Conservation (phyloP, 1,140 invertebrate species). For the Drosophila nikananu region DNA sequence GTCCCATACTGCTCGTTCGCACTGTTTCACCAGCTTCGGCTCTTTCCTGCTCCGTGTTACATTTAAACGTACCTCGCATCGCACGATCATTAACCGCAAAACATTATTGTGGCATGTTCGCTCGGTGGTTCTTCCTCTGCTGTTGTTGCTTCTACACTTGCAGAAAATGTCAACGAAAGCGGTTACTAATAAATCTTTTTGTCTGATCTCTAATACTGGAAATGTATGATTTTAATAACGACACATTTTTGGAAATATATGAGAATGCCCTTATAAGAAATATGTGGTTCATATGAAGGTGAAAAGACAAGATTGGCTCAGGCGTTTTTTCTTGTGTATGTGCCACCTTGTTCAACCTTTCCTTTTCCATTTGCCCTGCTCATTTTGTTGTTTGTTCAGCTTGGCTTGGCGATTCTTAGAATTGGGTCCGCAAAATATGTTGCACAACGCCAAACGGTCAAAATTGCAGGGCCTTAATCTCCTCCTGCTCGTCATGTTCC, state of each 20-base stretch:
- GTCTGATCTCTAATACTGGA: not conserved
- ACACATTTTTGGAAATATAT: not conserved
- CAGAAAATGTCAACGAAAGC: constrained; percentile 3
- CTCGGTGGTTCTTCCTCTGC: constrained; percentile 30
- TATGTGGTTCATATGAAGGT: not conserved
- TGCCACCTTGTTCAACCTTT: constrained; percentile 42
- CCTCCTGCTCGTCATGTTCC: not conserved
- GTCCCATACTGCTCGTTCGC: not conserved
- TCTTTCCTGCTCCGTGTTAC: constrained; percentile 52
- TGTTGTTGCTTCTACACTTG: constrained; percentile 25
- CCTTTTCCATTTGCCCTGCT: constrained; percentile 16
- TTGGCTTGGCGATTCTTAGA: constrained; percentile 38
- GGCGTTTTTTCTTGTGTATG: constrained; percentile 7
- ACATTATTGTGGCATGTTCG: constrained; percentile 79
- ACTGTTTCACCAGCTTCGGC: not conserved
- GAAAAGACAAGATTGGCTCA: not conserved
- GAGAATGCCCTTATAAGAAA: not conserved
- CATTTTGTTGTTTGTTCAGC: constrained; percentile 45
- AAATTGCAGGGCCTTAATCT: constrained; percentile 31
- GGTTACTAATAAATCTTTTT: not conserved
- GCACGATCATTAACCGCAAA: constrained; percentile 82
- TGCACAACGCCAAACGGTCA: constrained; percentile 36
- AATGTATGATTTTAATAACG: not conserved
- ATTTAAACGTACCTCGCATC: constrained; percentile 58
- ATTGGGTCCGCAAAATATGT: constrained; percentile 46